phyloP scores from a whole-genome alignment of 2,888 invertebrate genomes.

The Andrena minutula region DNA sequence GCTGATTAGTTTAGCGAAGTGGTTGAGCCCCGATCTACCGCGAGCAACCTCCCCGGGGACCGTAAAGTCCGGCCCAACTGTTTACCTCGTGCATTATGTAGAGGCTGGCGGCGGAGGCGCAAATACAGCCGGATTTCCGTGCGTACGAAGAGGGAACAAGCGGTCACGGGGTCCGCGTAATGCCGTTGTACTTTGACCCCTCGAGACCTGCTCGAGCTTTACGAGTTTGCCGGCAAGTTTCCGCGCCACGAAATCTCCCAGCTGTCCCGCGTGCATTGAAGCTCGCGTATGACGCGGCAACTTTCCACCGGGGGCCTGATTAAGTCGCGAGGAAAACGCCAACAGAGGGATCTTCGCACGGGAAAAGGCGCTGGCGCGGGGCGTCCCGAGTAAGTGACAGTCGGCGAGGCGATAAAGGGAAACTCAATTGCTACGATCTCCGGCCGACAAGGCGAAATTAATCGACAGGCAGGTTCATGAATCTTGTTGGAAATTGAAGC shows the following conservation, averaged over 20 bases:
- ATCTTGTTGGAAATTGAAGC: not conserved
- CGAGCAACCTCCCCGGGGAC: conserved; percentile 44
- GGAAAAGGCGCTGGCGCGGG: not conserved
- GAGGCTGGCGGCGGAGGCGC: not conserved
- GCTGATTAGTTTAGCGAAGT: conserved; percentile 78
- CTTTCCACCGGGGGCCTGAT: conserved; percentile 43
- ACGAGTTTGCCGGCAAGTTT: conserved; percentile 62
- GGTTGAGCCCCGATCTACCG: conserved; percentile 69
- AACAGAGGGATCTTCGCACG: not conserved
- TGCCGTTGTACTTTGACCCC: conserved; percentile 25
- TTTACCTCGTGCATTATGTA: conserved; percentile 45
- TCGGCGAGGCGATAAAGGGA: not conserved
- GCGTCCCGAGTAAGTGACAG: conserved; percentile 15
- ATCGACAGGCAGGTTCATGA: conserved; percentile 19
- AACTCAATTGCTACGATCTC: conserved; percentile 14
- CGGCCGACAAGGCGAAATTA: conserved; percentile 11
- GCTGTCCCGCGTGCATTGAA: conserved; percentile 18
- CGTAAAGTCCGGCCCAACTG: conserved; percentile 35
- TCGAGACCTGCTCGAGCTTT: conserved; percentile 37
- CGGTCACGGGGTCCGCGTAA: conserved; percentile 36
- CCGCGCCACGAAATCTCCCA: conserved; percentile 29
- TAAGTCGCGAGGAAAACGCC: conserved; percentile 23
- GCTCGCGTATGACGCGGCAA: conserved; percentile 39
- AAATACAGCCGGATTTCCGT: conserved; percentile 44
- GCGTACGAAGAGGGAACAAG: conserved; percentile 11